Evolutionary conservation across 2,113 vertebrate species (phyloP), one percentile per base, ranked within the genome.

Genomic region (Micromys minutus): DNA sequence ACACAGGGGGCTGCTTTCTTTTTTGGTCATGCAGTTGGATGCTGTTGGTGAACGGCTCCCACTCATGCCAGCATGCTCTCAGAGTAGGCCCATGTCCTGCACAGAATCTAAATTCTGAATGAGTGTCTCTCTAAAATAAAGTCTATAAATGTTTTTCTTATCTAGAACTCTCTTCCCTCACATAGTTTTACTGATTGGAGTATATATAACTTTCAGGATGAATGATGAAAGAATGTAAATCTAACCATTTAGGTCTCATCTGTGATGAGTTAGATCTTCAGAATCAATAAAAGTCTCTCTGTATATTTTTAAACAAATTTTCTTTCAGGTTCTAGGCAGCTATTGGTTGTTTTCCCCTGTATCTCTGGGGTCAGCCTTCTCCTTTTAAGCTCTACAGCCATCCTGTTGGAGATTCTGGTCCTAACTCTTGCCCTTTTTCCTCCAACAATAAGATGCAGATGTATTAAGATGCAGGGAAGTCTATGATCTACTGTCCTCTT

Each of bases 231-330:
- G 75, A 87, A 67, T 57, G 63, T 72, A 93, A 69, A 57, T 94
- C 89, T 94, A 90, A 17, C 83, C 80, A 85, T 55, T 83, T 71
- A 83, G 45, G 26, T 87, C 69, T 93, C 59, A 76, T 84, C 69
- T 89, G 55, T 87, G 79, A 95, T 93, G 85, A 96, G 63, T 95
- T 77, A 69, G 71, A 65, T 91, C n/a, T 96, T 42, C 52, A 81
- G 71, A 39, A 91, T 79, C 31, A 39, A 72, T 93, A 95, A 95
- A 95, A 92, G 91, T 90, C 65, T 84, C 29, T 67, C 31, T 67
- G 89, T 36, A 91, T 91, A 95, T 42, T 92, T 85, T 61, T 96
- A 61, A 21, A 65, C 89, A 92, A 95, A 69, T 69, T 94, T 61
- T 21, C 42, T 94, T 89, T 92, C 34, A 19, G 90, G 91, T 92